These are phyloP conservation scores for Coptodon rendalli DNA, from an alignment of 2,113 vertebrate genomes.

Conservation along the genomic window DNA sequence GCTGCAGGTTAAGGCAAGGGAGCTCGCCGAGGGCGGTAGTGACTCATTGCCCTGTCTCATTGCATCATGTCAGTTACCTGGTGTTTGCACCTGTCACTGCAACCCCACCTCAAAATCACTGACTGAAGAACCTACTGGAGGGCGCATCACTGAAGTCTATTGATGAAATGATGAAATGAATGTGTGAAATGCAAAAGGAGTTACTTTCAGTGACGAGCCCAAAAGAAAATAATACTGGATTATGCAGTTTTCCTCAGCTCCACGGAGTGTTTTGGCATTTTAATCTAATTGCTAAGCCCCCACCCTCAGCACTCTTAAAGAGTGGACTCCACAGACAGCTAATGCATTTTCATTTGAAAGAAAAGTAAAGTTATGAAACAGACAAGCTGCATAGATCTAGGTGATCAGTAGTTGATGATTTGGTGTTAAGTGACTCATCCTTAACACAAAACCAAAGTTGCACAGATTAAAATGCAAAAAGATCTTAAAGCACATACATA, in stretches of 20 bases:
- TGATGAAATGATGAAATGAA: not conserved
- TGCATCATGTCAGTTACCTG: slow-evolving; percentile 61
- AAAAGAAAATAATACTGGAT: not conserved
- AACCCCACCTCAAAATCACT: not conserved
- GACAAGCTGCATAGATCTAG: not conserved
- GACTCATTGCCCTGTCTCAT: slow-evolving; percentile 56
- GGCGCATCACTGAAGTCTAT: not conserved
- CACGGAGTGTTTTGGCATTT: not conserved
- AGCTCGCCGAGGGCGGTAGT: slow-evolving; percentile 17
- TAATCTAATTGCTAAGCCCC: not conserved
- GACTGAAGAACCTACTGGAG: not conserved
- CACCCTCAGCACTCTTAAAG: not conserved
- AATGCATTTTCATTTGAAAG: not conserved
- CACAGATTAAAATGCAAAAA: not conserved
- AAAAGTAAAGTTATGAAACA: not conserved
- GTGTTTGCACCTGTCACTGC: slow-evolving; percentile 45
- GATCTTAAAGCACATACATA: not conserved
- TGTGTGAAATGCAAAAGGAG: not conserved
- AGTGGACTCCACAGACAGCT: not conserved
- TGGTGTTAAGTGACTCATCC: not conserved
- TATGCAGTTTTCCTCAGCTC: not conserved
- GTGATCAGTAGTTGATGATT: not conserved
- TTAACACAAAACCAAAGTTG: not conserved
- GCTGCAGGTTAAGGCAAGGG: slow-evolving; percentile 49
- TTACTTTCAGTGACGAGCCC: not conserved